Evolutionary conservation across 2,888 invertebrate genomes (phyloP), one percentile per base, ranked within the genome.

Genomic region (Melikaiella ostensackeni): DNA sequence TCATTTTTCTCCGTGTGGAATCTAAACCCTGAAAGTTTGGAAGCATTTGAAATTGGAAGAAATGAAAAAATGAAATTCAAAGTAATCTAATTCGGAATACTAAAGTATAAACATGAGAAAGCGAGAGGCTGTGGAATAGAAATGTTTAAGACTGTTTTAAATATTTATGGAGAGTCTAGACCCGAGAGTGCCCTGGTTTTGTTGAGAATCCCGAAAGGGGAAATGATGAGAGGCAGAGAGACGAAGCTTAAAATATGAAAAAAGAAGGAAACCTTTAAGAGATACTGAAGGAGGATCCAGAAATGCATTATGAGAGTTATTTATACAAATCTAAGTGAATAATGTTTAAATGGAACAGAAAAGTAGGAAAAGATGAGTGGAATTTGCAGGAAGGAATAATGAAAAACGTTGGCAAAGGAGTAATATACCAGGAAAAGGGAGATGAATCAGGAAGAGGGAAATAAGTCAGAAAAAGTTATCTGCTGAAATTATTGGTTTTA

Each of bases 261-360:
- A 27, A 66, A 27, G 8, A 2, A 42, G 8, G 19, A n/a, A 46
- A 19, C 16, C 9, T 46, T 46, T 0, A 46, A 19, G 66, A 66
- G 21, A 46, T 42, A 27, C 4, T 46, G 16, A 46, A 66, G 7
- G 46, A 27, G 46, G 46, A 19, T 16, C 42, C 19, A 66, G 27
- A 38, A 24, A 64, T 42, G 64, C 64, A 27, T 66, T 66, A 66
- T 1, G 42, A 38, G 42, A 24, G 16, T 13, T 66, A 66, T 66
- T 66, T 46, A 66, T 66, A 66, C 24, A 66, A 66, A 66, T 46
- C 38, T 19, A 30, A 27, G 42, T 66, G 66, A 66, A 46, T 50
- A 50, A 50, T 50, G 42, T 46, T 66, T 24, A n/a, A 50, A 50
- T 42, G 24, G 21, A 42, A 8, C 13, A 66, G 38, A 27, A 24